These are phyloP conservation scores for Parapristionchus giblindavisi DNA, from an alignment of 2,888 invertebrate species.

Conservation along the genomic window DNA sequence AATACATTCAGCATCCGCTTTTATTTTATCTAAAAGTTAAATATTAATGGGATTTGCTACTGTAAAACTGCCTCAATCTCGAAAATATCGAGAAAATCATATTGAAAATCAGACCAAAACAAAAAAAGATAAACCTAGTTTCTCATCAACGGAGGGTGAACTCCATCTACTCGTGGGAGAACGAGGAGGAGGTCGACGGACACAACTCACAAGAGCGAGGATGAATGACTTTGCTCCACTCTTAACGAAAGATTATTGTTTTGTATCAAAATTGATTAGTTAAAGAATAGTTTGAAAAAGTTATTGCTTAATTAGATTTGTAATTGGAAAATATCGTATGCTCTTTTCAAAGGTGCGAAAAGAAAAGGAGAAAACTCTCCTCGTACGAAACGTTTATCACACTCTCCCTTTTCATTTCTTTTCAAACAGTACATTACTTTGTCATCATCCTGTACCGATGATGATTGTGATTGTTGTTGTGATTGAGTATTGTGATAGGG, in stretches of 20 bases:
- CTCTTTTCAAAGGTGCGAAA: too few species aligned
- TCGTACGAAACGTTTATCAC: too few species aligned
- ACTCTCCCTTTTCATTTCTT: too few species aligned
- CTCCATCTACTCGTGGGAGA: slow-evolving; percentile 15
- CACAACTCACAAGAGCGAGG: slow-evolving; percentile 12
- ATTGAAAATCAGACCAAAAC: too few species aligned
- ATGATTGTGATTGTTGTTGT: too few species aligned
- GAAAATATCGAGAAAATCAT: too few species aligned
- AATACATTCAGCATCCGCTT: slow-evolving; percentile 20
- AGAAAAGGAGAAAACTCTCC: too few species aligned
- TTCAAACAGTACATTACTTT: too few species aligned
- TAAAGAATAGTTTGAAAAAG: neutral
- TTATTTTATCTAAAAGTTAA: slow-evolving; percentile 6
- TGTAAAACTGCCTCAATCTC: too few species aligned
- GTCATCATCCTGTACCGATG: too few species aligned
- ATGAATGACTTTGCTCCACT: slow-evolving; percentile 15
- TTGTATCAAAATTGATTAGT: neutral
- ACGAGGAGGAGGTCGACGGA: slow-evolving; percentile 2
- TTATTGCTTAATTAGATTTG: neutral
- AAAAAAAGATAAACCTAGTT: slow-evolving; percentile 10
- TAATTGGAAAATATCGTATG: neutral
- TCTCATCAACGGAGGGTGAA: slow-evolving; percentile 14
- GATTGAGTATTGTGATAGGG: neutral
- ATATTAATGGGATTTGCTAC: too few species aligned
- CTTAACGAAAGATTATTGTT: neutral